Evolutionary conservation across 2,888 invertebrate species (phyloP), one percentile per base, ranked within the genome.

Genomic region (Polietes domitor): DNA sequence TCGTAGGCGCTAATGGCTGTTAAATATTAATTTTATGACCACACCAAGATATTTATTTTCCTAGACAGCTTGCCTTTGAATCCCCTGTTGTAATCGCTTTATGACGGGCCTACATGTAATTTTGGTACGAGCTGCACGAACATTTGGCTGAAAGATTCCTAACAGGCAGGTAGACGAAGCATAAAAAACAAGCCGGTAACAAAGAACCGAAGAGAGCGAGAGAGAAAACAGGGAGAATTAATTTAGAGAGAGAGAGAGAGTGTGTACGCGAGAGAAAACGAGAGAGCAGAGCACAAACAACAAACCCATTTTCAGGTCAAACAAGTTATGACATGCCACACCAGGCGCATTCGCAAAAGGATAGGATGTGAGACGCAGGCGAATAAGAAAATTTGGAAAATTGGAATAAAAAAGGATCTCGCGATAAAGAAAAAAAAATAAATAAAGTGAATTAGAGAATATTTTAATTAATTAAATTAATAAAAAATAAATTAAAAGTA

Each of bases 291-390:
- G 24, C 43, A 24, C 47, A 26, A 73, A 55, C 55, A 82, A 61
- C 55, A 73, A 47, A 79, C 55, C 65, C 28, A 77, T 75, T 79
- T 85, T 85, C 86, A 87, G 79, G 86, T 87, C 85, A 86, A 85
- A 87, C 86, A 77, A 81, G 86, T 86, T 87, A 83, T 85, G 63
- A 58, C 65, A 61, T 58, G 68, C 50, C 80, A 80, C 74, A 81
- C 73, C 79, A 77, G 82, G 75, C 82, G 85, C 87, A 87, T 86
- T 87, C 85, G 85, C 84, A 80, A 86, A 87, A 87, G 86, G 86
- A 86, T 86, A 80, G 83, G 81, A 83, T 80, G 78, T 78, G 50
- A 24, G 37, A 17, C 43, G 41, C n/a, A 65, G 37, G 12, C 37
- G 17, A 71, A 71, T 53, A 73, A 74, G 32, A 70, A 53, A 74